Evolutionary conservation across 2,113 vertebrate species (phyloP).

Genomic region (Oreochromis niloticus): DNA sequence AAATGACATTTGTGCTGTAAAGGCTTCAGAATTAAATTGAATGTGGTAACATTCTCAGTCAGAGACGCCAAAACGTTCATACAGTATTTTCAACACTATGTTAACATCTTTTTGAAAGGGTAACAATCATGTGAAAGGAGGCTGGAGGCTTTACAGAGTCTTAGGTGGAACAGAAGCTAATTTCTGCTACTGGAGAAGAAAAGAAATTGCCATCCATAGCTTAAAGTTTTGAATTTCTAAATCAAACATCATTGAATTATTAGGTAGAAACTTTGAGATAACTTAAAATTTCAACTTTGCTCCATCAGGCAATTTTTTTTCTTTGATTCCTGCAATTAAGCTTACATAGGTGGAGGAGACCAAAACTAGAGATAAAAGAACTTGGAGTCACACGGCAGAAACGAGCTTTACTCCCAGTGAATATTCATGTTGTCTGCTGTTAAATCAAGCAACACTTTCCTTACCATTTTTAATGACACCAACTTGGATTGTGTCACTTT

Average conservation of each 20-base stretch:
- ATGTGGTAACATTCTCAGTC: background rate
- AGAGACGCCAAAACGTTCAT: background rate
- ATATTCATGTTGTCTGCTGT: background rate
- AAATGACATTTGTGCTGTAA: background rate
- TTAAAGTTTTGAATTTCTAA: background rate
- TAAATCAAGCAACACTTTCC: background rate
- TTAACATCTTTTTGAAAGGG: background rate
- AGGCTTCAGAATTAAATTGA: background rate
- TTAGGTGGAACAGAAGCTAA: background rate
- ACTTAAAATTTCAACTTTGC: background rate
- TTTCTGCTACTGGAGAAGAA: background rate
- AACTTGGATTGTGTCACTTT: background rate
- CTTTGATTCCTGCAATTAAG: background rate
- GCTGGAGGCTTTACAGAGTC: background rate
- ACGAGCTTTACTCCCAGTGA: background rate
- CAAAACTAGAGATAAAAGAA: background rate
- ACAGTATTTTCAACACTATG: background rate
- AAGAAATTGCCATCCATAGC: background rate
- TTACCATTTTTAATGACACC: background rate
- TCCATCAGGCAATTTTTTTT: too few species aligned
- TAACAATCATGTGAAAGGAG: background rate
- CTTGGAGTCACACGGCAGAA: accelerated
- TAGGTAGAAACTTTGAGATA: too few species aligned
- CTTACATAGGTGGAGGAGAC: background rate
- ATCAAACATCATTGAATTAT: background rate